Conservation (phyloP, 2,888 invertebrate species). For the Parnassius smintheus region DNA sequence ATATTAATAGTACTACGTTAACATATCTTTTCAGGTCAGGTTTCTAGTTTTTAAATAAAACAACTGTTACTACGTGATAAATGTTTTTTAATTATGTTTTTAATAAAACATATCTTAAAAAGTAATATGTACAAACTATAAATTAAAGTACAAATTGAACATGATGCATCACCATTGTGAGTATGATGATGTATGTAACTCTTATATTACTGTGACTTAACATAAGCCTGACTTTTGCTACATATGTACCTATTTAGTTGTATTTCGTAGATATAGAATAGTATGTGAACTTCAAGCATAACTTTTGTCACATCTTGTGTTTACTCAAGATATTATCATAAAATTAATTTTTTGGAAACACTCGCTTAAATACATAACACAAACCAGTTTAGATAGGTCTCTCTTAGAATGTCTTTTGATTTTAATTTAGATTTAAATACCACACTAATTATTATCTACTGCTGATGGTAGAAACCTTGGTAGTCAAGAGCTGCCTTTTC, state of each 20-base stretch:
- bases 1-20: too few species aligned
- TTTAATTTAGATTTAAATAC: slow-evolving; percentile 25
- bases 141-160: slow-evolving; percentile 37
- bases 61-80: too few species aligned
- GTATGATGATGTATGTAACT: slow-evolving; percentile 5
- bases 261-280: too few species aligned
- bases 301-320: too few species aligned
- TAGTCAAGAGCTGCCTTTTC: slow-evolving; percentile 79
- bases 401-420: slow-evolving; percentile 19
- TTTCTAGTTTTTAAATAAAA: too few species aligned
- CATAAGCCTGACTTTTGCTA: slow-evolving; percentile 16
- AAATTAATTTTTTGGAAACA: too few species aligned
- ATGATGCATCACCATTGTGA: slow-evolving; percentile 18
- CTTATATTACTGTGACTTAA: slow-evolving; percentile 14
- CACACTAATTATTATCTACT: slow-evolving; percentile 45
- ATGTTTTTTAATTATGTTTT: too few species aligned
- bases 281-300: too few species aligned
- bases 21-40: too few species aligned
- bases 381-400: background rate
- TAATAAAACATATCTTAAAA: slow-evolving; percentile 19
- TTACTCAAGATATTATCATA: too few species aligned
- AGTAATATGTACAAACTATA: slow-evolving; percentile 67
- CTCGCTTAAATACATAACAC: too few species aligned
- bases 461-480: slow-evolving; percentile 83
- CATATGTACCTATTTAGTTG: background rate